Conservation (phyloP, 1,140 invertebrate genomes). For the Acyrthosiphon pisum region DNA sequence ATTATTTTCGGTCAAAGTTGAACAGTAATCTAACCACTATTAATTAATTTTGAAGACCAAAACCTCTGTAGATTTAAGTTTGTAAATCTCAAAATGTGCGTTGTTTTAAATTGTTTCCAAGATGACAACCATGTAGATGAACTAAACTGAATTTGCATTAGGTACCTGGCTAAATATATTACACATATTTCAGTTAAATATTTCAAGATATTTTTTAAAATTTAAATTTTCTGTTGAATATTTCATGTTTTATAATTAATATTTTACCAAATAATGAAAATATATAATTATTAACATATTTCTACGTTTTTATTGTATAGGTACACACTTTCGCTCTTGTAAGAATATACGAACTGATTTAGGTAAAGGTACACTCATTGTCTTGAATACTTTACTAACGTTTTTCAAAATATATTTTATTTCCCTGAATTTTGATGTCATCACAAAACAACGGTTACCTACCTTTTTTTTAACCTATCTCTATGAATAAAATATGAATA, state of each 20-base stretch:
- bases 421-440: neutral
- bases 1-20: neutral
- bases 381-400: neutral
- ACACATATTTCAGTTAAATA: too few relatives aligned
- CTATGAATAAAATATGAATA: neutral
- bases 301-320: neutral
- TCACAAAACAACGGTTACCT: neutral
- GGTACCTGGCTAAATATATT: neutral
- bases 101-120: neutral
- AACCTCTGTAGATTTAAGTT: neutral
- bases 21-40: neutral
- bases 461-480: neutral
- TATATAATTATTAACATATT: neutral
- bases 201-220: too few relatives aligned
- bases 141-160: neutral
- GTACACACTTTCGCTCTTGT: fast-evolving
- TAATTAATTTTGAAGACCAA: neutral
- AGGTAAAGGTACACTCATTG: neutral
- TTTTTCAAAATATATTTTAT: neutral
- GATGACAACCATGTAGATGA: neutral
- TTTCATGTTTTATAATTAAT: too few relatives aligned
- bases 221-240: too few relatives aligned
- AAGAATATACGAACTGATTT: neutral
- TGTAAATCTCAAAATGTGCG: neutral
- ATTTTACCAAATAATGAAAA: neutral